A percentile compares a stretch with the other conserved stretches of the same genome.
Conservation (phyloP, 2,797 vertebrate genomes). For the Peromyscus nudipes region DNA sequence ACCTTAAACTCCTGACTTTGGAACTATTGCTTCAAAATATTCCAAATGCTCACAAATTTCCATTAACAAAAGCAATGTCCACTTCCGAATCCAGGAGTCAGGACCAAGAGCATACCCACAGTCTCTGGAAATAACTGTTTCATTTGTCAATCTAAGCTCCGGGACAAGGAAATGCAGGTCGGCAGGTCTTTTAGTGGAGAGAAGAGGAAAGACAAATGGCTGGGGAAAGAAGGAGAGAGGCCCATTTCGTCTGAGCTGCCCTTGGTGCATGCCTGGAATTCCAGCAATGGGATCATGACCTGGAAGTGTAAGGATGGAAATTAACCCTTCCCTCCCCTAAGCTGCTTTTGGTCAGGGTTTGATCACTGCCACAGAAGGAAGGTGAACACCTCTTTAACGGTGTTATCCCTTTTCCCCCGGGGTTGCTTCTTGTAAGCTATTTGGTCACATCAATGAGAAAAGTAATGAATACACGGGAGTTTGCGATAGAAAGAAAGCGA, state of each 20-base stretch:
- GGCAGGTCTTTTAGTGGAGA: constrained; percentile 49
- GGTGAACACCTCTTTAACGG: neutral
- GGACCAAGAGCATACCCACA: neutral
- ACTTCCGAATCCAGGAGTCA: constrained; percentile 54
- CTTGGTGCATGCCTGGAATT: neutral
- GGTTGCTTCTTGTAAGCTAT: neutral
- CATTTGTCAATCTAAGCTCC: constrained; percentile 53
- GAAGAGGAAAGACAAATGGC: constrained; percentile 12
- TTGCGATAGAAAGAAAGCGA: neutral
- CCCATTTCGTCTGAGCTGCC: neutral
- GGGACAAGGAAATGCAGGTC: constrained; percentile 9
- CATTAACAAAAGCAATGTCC: constrained; percentile 48
- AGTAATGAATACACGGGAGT: neutral
- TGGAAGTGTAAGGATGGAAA: neutral
- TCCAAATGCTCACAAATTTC: constrained; percentile 64
- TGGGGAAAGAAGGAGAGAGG: constrained; percentile 21
- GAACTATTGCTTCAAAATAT: constrained; percentile 22
- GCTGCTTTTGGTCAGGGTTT: neutral
- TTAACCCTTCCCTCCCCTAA: neutral
- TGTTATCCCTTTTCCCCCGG: neutral
- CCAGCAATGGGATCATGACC: neutral
- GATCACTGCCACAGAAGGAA: neutral
- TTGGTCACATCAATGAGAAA: neutral
- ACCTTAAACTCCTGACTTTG: constrained; percentile 17
- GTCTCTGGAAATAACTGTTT: constrained; percentile 35